Evolutionary conservation across 2,797 vertebrate genomes (phyloP), one percentile per base, ranked within the genome.

Genomic region (Chromis chromis): DNA sequence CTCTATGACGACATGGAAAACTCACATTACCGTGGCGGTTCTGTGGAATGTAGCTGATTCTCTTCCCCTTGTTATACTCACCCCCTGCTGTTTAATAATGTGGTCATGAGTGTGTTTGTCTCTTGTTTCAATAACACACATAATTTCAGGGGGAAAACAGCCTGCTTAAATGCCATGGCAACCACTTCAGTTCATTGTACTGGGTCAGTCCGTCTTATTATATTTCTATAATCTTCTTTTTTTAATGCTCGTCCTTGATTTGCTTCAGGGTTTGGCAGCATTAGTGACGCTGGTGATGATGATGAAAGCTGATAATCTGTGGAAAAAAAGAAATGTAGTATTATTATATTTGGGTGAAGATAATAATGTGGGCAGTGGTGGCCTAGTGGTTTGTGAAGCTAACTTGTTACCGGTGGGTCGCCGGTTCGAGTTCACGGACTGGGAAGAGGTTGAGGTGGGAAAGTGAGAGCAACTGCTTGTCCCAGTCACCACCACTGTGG

Each of bases 1-100:
- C 53, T 28, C 53, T 71, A 42, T 88, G 81, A 90, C 82, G 76
- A 42, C 86, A 87, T 90, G 88, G 88, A 91, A 90, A 90, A 84
- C 65, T 79, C 17, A 3, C 53, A 85, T 83, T 80, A 74, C 54
- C 72, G 72, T 80, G 69, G 54, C 78, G 72, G 72, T 82, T 84
- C 56, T 85, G 79, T 84, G 91, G 90, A 91, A 90, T 91, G 86
- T 6, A 57, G 83, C 66, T 65, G 67, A 54, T 76, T 85, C 76
- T 79, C 82, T 75, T 75, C 75, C 73, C 69, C 78, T 84, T 81
- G 78, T 86, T 87, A 65, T 57, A 57, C 57, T 82, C 81, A 64
- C 67, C 89, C 78, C 91, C 87, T 78, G 70, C 86, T 89, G 87
- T 75, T 82, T 78, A 74, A 67, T 81, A 68, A 77, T 79, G 76